Percentiles rank a stretch among this genome's conserved stretches.
Evolutionary conservation across 1,140 invertebrate species (phyloP).

Genomic region (Drosophila kepulauana): DNA sequence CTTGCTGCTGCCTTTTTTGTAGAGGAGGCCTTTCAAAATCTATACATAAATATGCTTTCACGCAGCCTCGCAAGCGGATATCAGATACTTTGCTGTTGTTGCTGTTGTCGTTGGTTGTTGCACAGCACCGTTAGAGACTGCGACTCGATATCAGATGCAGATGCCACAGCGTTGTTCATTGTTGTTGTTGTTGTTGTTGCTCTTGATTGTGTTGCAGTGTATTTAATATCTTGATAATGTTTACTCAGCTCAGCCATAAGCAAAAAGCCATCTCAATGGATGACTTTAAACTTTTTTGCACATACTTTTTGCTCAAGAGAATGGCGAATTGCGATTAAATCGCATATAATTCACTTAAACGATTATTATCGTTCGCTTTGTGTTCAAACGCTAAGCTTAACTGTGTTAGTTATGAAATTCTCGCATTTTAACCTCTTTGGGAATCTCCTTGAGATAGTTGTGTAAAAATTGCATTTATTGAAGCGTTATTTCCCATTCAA

Average conservation of each 20-base stretch:
- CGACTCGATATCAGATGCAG: slow-evolving; percentile 57
- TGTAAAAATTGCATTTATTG: too few relatives aligned
- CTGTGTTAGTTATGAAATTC: too few relatives aligned
- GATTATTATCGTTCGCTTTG: neutral
- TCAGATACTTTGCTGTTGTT: slow-evolving; percentile 43
- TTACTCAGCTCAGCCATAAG: neutral
- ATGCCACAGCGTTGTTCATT: slow-evolving; percentile 22
- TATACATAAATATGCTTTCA: slow-evolving; percentile 81
- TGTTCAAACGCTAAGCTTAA: too few relatives aligned
- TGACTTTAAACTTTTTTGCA: slow-evolving; percentile 1
- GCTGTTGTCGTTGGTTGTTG: slow-evolving; percentile 28
- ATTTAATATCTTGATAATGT: slow-evolving; percentile 37
- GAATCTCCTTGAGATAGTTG: too few relatives aligned
- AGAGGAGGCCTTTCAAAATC: slow-evolving; percentile 60
- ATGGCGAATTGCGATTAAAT: neutral
- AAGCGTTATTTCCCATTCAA: too few relatives aligned
- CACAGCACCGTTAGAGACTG: slow-evolving; percentile 41
- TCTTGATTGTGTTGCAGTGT: slow-evolving; percentile 36
- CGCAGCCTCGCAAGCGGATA: slow-evolving; percentile 54
- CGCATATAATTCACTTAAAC: slow-evolving; percentile 1
- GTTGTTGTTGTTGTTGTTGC: slow-evolving; percentile 10
- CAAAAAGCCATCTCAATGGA: slow-evolving; percentile 7
- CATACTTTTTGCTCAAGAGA: neutral
- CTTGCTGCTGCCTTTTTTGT: slow-evolving; percentile 23
- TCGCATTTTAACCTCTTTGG: too few relatives aligned